Percentiles rank a stretch among this genome's conserved stretches.
Evolutionary conservation across 2,113 vertebrate genomes (phyloP).

Genomic region (Alligator sinensis): DNA sequence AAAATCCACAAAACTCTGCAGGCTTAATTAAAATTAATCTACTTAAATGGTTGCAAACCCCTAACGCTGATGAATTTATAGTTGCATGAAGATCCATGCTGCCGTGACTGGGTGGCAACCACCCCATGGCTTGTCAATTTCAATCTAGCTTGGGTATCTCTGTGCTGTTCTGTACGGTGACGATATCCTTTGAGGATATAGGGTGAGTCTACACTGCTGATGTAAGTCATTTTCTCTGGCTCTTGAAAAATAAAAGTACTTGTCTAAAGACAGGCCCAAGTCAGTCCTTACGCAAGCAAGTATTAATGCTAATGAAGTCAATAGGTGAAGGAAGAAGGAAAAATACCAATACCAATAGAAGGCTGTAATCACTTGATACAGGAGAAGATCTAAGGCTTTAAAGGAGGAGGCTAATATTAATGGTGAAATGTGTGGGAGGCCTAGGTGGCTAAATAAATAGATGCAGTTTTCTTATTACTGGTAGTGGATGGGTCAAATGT

Average conservation of each 20-base stretch:
- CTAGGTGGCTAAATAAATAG: background rate
- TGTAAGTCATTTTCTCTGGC: background rate
- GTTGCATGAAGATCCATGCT: background rate
- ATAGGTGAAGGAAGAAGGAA: background rate
- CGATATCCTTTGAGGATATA: background rate
- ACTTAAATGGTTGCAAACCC: accelerated
- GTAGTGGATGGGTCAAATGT: background rate
- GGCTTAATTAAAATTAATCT: background rate
- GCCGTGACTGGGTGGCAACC: background rate
- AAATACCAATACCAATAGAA: background rate
- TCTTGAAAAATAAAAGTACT: background rate
- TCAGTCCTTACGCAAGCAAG: background rate
- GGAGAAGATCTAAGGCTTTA: background rate
- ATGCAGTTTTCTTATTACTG: background rate
- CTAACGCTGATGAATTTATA: background rate
- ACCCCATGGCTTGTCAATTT: too few relatives aligned
- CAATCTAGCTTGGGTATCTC: too few relatives aligned
- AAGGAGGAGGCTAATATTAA: background rate
- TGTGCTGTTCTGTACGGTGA: too few relatives aligned
- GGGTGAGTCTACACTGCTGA: background rate
- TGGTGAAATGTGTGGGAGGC: background rate
- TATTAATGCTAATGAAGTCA: background rate
- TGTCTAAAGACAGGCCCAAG: background rate
- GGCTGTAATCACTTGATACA: background rate
- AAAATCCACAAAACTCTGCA: background rate